These are phyloP conservation scores for Hydraecia micacea DNA, from an alignment of 2,888 invertebrate species.

Conservation along the genomic window DNA sequence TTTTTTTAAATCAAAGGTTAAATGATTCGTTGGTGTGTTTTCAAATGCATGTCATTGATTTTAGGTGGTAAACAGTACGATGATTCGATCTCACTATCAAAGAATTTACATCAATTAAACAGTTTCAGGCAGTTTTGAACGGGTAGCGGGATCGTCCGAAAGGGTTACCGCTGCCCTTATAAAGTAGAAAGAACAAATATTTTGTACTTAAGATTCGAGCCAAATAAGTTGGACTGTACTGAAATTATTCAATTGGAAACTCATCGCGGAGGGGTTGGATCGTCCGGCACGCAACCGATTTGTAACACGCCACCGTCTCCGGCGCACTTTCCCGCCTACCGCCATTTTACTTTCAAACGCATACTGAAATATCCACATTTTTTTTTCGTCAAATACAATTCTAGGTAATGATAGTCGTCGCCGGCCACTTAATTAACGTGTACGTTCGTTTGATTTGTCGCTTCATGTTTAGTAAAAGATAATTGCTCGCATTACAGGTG, in stretches of 20 bases:
- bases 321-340: conserved; percentile 84
- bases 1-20: background rate
- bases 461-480: conserved; percentile 53
- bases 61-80: background rate
- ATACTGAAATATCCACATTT: conserved; percentile 79
- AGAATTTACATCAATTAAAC: background rate
- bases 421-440: conserved; percentile 60
- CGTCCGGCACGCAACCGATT: conserved; percentile 78
- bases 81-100: background rate
- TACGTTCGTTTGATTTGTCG: conserved; percentile 55
- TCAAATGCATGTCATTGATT: background rate
- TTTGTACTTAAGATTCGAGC: conserved; percentile 39
- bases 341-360: conserved; percentile 90
- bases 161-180: too few species aligned
- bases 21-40: background rate
- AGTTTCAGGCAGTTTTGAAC: background rate
- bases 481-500: conserved; percentile 76
- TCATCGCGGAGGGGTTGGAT: conserved; percentile 75
- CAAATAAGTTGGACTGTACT: conserved; percentile 70
- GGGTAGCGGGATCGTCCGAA: too few species aligned
- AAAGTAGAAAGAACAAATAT: conserved; percentile 15
- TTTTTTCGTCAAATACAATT: conserved; percentile 67
- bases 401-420: conserved; percentile 53
- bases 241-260: conserved; percentile 85
- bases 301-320: conserved; percentile 76